Base-by-base conservation (phyloP, 1,140 invertebrate genomes). In the Aphidius ervi region DNA sequence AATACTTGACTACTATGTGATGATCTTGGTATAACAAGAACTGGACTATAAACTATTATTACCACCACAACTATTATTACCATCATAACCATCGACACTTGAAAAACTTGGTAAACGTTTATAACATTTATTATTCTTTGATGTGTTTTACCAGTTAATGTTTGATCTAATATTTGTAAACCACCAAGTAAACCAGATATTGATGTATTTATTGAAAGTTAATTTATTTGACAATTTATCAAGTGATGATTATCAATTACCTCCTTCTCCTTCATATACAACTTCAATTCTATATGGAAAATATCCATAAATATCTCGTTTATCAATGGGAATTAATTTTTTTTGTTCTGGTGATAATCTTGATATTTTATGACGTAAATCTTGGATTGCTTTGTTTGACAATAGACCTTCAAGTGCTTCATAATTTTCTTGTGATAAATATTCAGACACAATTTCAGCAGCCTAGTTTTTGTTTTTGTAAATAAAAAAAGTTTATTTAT, bases 121-220 rank as follows among this genome's bases (percentile, higher is more conserved):
- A n/a, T n/a, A 9, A 96, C 90, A 62, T 90, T 89, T 49, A 97
- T 77, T 62, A 96, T 91, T 58, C 91, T 81, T 71, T 94, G 89
- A 80, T 96, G 93, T 50, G 87, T 82, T 56, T 88, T 87, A 1
- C 89, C 90, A 68, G 91, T 92, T 6, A 88, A 85, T 9, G 93
- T 94, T 52, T 97, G 86, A 77, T 97, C 93, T n/a, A 95, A 80
- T 46, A 92, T 84, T 73, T 97, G 94, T 43, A 97, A 82, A 8
- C 94, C 94, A 53, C 94, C 94, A 23, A 98, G 81, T 3, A 92
- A 94, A 1, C 94, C 95, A 65, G 88, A 85, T 56, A 94, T 85
- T 75, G 61, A 94, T 70, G 65, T 86, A 68, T 64, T 81, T 61
- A 61, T 79, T 67, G 67, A 82, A 79, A 95, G 76, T 1, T 31